Evolutionary conservation across 2,113 vertebrate genomes (phyloP), one percentile per base, ranked within the genome.

Genomic region (Rhodinocichla rosea): DNA sequence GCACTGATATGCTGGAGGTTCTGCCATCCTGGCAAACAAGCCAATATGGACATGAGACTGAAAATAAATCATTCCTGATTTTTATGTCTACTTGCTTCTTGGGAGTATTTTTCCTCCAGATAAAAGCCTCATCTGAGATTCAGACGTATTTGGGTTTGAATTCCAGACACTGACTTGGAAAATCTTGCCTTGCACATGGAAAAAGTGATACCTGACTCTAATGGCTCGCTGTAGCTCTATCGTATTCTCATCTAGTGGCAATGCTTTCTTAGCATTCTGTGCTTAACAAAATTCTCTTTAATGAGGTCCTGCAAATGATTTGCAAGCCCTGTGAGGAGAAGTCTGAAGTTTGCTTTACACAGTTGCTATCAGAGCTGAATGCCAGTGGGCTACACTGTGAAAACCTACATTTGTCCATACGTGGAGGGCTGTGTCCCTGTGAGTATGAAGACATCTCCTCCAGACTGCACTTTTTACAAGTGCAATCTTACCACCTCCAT

Each of bases 131-230:
- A 95, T 95, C 83, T 88, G 75, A 91, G 71, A 94, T 90, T 90
- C 95, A 97, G 96, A 97, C 79, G 0, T 95, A 91, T 95, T 96
- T 95, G 95, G 84, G 94, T 94, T 96, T 90, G 94, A 95, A 94
- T 97, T 97, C 96, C 94, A 97, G 96, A 95, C 95, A 80, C 28
- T 73, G 74, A 91, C 94, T 96, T 95, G 95, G 94, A 97, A 97
- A 96, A 80, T 85, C 84, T 90, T 93, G 59, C 92, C 40, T 52
- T 91, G 78, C 93, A 70, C 69, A 93, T 95, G 95, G 96, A 97
- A 97, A 96, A 96, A 90, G 82, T 96, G 94, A 95, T 93, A 92
- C 92, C 96, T 91, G 91, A 92, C 77, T 97, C 93, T 90, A 63
- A 86, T 69, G 78, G 70, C 69, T 95, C 1, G 0, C 55, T 84